These are phyloP conservation scores for Meriones psammophilus DNA, from an alignment of 2,797 vertebrate species.

Conservation along the genomic window DNA sequence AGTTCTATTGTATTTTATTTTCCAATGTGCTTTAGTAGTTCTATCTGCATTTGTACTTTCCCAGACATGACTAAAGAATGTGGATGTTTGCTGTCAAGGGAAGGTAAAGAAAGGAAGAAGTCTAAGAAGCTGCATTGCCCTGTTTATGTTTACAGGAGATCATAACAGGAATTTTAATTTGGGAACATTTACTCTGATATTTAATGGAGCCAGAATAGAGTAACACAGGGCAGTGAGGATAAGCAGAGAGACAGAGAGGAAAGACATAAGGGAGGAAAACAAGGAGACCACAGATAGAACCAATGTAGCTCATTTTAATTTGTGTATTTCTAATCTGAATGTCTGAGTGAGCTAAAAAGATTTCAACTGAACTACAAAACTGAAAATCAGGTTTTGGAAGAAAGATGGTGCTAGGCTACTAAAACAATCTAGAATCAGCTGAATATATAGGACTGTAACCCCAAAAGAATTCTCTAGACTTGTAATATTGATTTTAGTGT, in stretches of 20 bases:
- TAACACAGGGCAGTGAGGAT: neutral
- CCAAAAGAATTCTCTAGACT: neutral
- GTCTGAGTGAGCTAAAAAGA: neutral
- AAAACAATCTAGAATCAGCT: neutral
- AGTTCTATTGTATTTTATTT: neutral
- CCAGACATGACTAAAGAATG: neutral
- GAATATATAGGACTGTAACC: neutral
- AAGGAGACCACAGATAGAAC: neutral
- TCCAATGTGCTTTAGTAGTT: neutral
- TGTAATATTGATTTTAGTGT: neutral
- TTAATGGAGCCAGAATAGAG: neutral
- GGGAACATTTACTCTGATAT: neutral
- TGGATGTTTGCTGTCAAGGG: neutral
- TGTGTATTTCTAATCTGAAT: neutral
- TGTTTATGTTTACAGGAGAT: neutral
- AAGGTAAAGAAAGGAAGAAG: neutral
- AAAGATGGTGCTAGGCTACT: neutral
- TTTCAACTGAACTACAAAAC: neutral
- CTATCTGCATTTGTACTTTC: neutral
- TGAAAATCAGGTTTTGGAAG: neutral
- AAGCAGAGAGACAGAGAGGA: neutral
- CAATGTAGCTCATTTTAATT: neutral
- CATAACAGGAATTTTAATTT: neutral
- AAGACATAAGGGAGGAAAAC: neutral
- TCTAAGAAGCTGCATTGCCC: neutral